Evolutionary conservation across 2,797 vertebrate genomes (phyloP).

Genomic region (Chiroxiphia lanceolata): DNA sequence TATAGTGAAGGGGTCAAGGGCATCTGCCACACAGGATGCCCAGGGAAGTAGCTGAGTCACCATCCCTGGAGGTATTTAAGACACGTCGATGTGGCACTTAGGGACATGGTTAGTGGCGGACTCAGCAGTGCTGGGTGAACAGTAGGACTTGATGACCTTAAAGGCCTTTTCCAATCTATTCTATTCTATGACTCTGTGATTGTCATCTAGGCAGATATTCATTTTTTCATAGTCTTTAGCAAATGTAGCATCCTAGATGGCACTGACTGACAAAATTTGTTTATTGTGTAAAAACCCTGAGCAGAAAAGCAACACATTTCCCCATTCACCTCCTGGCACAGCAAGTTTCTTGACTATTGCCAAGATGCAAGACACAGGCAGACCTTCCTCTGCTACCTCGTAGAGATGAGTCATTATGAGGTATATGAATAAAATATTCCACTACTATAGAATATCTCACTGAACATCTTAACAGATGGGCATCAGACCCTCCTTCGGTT

Average conservation of each 20-base stretch:
- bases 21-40: background rate
- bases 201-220: background rate
- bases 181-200: background rate
- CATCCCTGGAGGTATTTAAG: background rate
- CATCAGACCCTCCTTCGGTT: background rate
- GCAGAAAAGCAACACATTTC: background rate
- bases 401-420: background rate
- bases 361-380: background rate
- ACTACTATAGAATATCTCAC: background rate
- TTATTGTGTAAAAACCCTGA: background rate
- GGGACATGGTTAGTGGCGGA: background rate
- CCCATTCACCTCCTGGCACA: background rate
- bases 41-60: background rate
- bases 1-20: background rate
- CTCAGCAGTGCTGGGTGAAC: background rate
- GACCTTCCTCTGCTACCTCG: background rate
- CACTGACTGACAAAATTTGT: background rate
- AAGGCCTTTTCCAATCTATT: background rate
- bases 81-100: accelerated
- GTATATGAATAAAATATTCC: background rate
- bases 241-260: background rate
- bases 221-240: background rate
- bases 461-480: background rate
- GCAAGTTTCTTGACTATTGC: background rate
- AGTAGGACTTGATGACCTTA: background rate